phyloP scores from a whole-genome alignment of 2,797 vertebrate species.

The Pangasius macronema region DNA sequence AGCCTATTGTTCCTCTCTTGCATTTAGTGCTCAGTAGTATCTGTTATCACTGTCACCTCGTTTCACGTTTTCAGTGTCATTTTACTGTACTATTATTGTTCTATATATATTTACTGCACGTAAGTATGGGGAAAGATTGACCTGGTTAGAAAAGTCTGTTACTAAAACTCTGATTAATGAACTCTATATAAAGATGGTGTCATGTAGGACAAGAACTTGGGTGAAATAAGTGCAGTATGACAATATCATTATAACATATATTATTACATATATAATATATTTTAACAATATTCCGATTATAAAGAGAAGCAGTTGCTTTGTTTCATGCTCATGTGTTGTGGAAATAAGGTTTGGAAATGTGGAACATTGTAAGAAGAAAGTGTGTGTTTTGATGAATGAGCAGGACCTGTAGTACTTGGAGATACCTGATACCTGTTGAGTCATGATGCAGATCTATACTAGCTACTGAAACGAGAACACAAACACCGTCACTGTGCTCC shows the following conservation, averaged over 20 bases:
- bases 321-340: no score
- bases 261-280: neutral
- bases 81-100: neutral
- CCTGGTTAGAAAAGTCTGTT: neutral
- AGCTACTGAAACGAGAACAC: neutral
- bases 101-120: neutral
- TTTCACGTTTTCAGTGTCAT: neutral
- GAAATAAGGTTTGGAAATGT: neutral
- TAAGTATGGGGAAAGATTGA: neutral
- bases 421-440: constrained; percentile 42
- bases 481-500: neutral
- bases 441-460: constrained; percentile 1
- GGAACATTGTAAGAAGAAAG: neutral
- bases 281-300: no score
- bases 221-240: neutral
- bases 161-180: constrained; percentile 1
- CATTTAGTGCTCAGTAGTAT: neutral
- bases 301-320: neutral
- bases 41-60: neutral
- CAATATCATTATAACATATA: no score
- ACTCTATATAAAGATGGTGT: neutral
- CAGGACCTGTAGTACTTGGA: neutral
- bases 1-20: neutral
- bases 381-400: neutral
- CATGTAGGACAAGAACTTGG: neutral